These are phyloP conservation scores for Drosophila ustulata DNA, from an alignment of 2,888 invertebrate species.

Conservation along the genomic window DNA sequence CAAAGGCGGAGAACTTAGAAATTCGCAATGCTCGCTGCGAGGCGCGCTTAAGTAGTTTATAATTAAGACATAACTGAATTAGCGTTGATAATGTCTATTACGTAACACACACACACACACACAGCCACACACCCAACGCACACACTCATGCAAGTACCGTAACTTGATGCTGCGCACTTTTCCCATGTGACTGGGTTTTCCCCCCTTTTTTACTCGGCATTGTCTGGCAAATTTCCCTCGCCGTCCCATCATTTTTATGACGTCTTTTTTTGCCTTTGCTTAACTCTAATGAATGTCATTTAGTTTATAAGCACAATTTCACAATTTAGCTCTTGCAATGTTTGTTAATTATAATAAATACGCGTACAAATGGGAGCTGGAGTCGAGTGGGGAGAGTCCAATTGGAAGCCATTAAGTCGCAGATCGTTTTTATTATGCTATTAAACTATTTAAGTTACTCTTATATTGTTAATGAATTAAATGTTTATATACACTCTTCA, in stretches of 20 bases:
- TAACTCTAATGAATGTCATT: slow-evolving; percentile 67
- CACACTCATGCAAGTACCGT: slow-evolving; percentile 5
- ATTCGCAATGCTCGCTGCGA: slow-evolving; percentile 68
- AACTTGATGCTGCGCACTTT: slow-evolving; percentile 46
- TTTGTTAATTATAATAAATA: slow-evolving; percentile 77
- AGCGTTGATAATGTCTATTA: slow-evolving; percentile 81
- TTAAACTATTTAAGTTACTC: neutral
- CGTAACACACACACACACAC: slow-evolving; percentile 41
- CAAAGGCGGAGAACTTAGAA: slow-evolving; percentile 53
- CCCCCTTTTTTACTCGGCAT: neutral
- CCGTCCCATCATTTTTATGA: slow-evolving; percentile 6
- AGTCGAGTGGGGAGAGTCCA: neutral
- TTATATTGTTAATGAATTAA: neutral
- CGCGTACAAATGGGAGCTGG: slow-evolving; percentile 18
- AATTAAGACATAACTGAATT: slow-evolving; percentile 84
- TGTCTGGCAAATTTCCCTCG: neutral
- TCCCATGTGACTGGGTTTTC: slow-evolving; percentile 40
- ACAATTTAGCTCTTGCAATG: slow-evolving; percentile 80
- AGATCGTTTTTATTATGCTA: neutral
- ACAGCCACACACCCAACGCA: slow-evolving; percentile 24
- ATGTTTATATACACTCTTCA: too few relatives aligned
- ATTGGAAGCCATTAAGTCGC: slow-evolving; percentile 22
- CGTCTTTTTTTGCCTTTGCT: slow-evolving; percentile 25
- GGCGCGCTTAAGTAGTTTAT: slow-evolving; percentile 79
- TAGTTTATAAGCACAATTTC: slow-evolving; percentile 77